Percentiles rank a stretch among this genome's conserved stretches.
These are phyloP conservation scores for Ceraclea dissimilis DNA, from an alignment of 2,888 invertebrate genomes.

Conservation along the genomic window DNA sequence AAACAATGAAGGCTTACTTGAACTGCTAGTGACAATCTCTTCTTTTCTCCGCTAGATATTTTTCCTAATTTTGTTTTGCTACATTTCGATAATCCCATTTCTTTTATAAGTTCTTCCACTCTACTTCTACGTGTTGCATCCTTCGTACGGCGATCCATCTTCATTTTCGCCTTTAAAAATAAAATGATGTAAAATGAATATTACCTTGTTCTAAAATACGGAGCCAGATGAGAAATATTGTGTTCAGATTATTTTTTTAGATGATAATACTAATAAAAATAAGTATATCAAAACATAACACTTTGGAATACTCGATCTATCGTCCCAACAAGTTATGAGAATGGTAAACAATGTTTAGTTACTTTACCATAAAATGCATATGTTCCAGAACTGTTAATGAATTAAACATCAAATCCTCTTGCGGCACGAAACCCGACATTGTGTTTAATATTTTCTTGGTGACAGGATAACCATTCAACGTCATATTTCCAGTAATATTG, in stretches of 20 bases:
- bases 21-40: conserved; percentile 78
- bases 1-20: too few species aligned
- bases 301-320: too few species aligned
- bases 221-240: too few species aligned
- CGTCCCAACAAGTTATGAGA: too few species aligned
- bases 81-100: conserved; percentile 67
- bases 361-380: conserved; percentile 76
- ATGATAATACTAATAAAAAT: too few species aligned
- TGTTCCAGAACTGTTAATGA: conserved; percentile 75
- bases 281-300: too few species aligned
- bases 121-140: conserved; percentile 24
- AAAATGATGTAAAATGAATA: too few species aligned
- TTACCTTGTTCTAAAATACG: too few species aligned
- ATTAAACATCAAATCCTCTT: conserved; percentile 74
- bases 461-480: conserved; percentile 60
- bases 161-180: conserved; percentile 57
- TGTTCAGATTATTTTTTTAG: too few species aligned
- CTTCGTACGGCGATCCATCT: conserved; percentile 56
- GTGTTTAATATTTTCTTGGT: conserved; percentile 59
- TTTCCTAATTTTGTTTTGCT: conserved; percentile 63
- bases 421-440: conserved; percentile 80
- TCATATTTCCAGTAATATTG: conserved; percentile 58
- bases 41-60: conserved; percentile 85
- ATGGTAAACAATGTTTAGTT: too few species aligned
- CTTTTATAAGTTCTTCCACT: conserved; percentile 47